Conservation (phyloP, 1,140 invertebrate species). For the Aphidius ervi region DNA sequence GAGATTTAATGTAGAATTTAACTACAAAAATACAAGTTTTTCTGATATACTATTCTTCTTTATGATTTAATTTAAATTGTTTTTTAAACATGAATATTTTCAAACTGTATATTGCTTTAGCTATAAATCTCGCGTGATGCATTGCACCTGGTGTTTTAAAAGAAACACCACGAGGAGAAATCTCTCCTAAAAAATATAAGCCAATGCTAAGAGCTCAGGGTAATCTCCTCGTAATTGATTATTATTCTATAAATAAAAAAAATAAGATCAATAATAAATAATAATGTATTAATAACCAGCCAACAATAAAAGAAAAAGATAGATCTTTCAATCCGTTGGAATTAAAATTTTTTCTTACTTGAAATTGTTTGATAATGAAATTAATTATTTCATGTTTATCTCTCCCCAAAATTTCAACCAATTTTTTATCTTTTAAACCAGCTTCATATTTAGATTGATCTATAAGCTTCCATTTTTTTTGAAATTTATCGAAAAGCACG, state of each 20-base stretch:
- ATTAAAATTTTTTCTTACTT: slow-evolving; percentile 19
- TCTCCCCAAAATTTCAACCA: slow-evolving; percentile 6
- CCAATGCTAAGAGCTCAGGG: slow-evolving; percentile 25
- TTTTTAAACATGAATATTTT: slow-evolving; percentile 27
- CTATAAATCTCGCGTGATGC: slow-evolving; percentile 30
- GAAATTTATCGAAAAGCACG: slow-evolving; percentile 16
- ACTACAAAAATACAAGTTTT: slow-evolving; percentile 24
- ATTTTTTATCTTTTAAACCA: slow-evolving; percentile 17
- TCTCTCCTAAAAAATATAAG: slow-evolving; percentile 25
- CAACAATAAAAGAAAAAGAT: too few relatives aligned
- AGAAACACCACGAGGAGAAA: slow-evolving; percentile 7
- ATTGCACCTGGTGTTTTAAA: slow-evolving; percentile 24
- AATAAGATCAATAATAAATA: too few relatives aligned
- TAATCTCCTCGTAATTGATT: slow-evolving; percentile 23
- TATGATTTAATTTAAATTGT: slow-evolving; percentile 23
- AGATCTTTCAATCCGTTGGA: too few relatives aligned
- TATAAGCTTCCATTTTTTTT: slow-evolving; percentile 6
- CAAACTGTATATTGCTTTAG: slow-evolving; percentile 28
- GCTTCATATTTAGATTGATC: slow-evolving; percentile 9
- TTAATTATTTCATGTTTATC: slow-evolving; percentile 18
- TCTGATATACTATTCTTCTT: slow-evolving; percentile 10
- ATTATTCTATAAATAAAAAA: slow-evolving; percentile 10
- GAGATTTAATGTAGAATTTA: slow-evolving; percentile 22
- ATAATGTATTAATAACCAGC: too few relatives aligned
- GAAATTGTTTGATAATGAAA: slow-evolving; percentile 14